Conservation (phyloP, 2,113 vertebrate genomes). For the Brienomyrus brachyistius region DNA sequence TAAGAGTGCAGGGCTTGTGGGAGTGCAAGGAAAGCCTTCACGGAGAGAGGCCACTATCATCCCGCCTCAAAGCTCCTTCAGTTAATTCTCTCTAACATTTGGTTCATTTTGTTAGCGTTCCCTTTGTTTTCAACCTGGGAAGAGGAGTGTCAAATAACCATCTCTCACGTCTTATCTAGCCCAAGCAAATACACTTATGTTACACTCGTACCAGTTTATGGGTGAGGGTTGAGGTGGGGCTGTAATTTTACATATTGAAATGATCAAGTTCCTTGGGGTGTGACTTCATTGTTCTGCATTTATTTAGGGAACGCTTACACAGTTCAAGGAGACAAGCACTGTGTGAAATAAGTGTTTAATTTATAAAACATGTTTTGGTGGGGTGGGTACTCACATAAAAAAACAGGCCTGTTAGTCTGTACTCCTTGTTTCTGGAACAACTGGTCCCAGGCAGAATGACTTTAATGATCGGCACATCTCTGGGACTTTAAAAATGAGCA, state of each 20-base stretch:
- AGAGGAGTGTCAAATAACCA: not conserved
- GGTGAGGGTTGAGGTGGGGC: not conserved
- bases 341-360: not conserved
- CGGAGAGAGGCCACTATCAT: not conserved
- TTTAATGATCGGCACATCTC: not conserved
- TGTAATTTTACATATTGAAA: not conserved
- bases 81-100: not conserved
- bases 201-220: not conserved
- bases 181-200: not conserved
- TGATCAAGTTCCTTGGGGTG: not conserved
- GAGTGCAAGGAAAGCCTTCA: not conserved
- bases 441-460: not conserved
- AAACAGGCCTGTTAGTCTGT: not conserved
- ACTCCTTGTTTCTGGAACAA: not conserved
- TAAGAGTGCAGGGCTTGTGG: not conserved
- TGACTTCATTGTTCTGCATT: not conserved
- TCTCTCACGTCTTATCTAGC: not conserved
- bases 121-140: not conserved
- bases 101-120: not conserved
- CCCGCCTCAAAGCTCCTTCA: not conserved
- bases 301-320: not conserved
- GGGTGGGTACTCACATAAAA: not conserved
- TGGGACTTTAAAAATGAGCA: not conserved
- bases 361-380: not conserved
- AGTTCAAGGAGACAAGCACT: not conserved